phyloP scores from a whole-genome alignment of 2,888 invertebrate species.

The Leptopilina drosophilae region DNA sequence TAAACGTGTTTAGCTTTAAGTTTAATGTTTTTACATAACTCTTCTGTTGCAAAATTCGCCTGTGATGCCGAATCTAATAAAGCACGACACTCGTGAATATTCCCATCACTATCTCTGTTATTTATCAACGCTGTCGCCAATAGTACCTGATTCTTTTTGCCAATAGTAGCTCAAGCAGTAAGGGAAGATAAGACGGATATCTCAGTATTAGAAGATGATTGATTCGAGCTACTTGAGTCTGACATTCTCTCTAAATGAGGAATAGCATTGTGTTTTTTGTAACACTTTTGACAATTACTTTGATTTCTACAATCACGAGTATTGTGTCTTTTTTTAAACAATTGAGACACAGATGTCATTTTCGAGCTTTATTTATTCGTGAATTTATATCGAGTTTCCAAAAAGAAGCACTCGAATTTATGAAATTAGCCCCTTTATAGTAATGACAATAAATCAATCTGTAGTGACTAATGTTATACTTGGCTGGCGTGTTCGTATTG shows the following conservation, averaged over 20 bases:
- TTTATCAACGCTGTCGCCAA: neutral
- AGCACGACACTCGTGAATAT: slow-evolving; percentile 1
- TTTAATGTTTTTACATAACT: too few species aligned
- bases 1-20: neutral
- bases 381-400: slow-evolving; percentile 6
- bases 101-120: neutral
- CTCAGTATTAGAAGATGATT: neutral
- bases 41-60: too few species aligned
- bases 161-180: neutral
- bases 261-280: neutral
- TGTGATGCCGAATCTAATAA: too few species aligned
- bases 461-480: neutral
- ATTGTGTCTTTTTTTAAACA: slow-evolving; percentile 11
- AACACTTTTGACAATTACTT: neutral
- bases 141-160: slow-evolving; percentile 1
- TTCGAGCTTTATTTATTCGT: slow-evolving; percentile 13
- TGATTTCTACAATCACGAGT: slow-evolving; percentile 16
- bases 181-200: neutral
- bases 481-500: neutral
- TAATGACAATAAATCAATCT: neutral
- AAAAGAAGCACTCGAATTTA: neutral
- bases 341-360: slow-evolving; percentile 1
- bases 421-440: slow-evolving; percentile 12
- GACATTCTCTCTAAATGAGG: slow-evolving; percentile 6
- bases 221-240: neutral